Evolutionary conservation across 2,113 vertebrate genomes (phyloP).

Genomic region (Charina bottae): DNA sequence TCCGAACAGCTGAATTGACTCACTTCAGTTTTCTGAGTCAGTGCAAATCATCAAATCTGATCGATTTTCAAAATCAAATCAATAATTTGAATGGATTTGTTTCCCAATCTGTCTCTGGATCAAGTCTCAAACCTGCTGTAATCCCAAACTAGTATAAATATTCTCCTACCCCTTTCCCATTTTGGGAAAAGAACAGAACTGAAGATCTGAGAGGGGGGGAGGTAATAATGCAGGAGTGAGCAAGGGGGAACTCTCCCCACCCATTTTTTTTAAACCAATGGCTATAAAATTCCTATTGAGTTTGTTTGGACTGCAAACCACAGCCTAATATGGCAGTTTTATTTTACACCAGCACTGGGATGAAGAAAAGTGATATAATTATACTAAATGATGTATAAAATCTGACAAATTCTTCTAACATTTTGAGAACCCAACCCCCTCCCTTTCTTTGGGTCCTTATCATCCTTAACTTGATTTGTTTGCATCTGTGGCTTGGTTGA

Average conservation of each 20-base stretch:
- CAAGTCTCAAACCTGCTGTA: not conserved
- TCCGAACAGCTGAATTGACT: not conserved
- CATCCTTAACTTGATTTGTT: conserved; percentile 22
- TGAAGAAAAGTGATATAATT: conserved; percentile 39
- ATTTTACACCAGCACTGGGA: conserved; percentile 18
- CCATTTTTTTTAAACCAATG: not conserved
- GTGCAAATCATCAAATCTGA: not conserved
- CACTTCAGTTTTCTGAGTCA: not conserved
- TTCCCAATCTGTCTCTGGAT: not conserved
- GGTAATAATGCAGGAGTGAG: not conserved
- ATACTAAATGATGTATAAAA: conserved; percentile 37
- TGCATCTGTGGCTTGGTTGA: conserved; percentile 39
- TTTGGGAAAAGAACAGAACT: not conserved
- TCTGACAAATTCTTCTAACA: conserved; percentile 35
- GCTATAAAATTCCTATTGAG: conserved; percentile 34
- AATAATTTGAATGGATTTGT: not conserved
- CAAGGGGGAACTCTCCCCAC: not conserved
- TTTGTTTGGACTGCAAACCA: not conserved
- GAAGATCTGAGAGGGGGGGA: not conserved
- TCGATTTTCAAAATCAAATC: not conserved
- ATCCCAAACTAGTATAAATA: not conserved
- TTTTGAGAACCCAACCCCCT: conserved; percentile 2
- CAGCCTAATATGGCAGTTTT: conserved; percentile 27
- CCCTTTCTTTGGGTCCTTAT: conserved; percentile 37
- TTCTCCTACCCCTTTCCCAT: not conserved